Evolutionary conservation across 23 tunicate genomes (phyloP).

Genomic region (Trididemnum nubilum): DNA sequence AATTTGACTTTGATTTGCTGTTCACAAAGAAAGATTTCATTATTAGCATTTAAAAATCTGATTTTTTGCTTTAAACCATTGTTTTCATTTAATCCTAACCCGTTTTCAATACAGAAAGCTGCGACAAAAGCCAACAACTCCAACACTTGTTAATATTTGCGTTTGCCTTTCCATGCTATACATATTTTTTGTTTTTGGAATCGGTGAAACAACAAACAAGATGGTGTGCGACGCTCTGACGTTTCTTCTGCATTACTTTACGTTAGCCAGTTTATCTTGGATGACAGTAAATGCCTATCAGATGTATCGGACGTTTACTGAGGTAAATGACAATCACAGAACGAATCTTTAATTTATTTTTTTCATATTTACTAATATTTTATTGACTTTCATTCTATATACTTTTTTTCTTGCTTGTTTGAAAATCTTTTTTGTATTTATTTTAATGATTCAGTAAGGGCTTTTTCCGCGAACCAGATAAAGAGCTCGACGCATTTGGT

Average conservation of each 20-base stretch:
- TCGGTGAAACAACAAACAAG: slow-evolving; percentile 9
- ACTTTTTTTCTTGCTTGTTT: too few relatives aligned
- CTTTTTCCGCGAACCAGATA: background rate
- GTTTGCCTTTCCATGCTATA: slow-evolving; percentile 40
- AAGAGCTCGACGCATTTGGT: too few relatives aligned
- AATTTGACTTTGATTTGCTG: too few relatives aligned
- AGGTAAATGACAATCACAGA: slow-evolving; percentile 20
- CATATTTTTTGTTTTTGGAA: slow-evolving; percentile 49
- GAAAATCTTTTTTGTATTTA: background rate
- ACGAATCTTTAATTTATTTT: background rate
- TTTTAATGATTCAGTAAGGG: background rate
- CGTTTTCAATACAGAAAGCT: slow-evolving; percentile 22
- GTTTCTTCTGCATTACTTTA: slow-evolving; percentile 52
- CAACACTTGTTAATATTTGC: slow-evolving; percentile 48
- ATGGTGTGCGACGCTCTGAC: slow-evolving; percentile 38
- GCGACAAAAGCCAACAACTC: slow-evolving; percentile 47
- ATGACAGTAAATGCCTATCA: slow-evolving; percentile 53
- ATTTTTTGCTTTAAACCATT: background rate
- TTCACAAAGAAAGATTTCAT: too few relatives aligned
- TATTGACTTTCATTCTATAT: too few relatives aligned
- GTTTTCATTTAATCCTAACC: background rate
- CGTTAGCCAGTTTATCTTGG: slow-evolving; percentile 56
- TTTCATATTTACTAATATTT: background rate
- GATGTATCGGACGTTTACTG: slow-evolving; percentile 45
- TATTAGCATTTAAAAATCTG: too few relatives aligned